Evolutionary conservation across 2,797 vertebrate genomes (phyloP).

Genomic region (Falco novaeseelandiae): DNA sequence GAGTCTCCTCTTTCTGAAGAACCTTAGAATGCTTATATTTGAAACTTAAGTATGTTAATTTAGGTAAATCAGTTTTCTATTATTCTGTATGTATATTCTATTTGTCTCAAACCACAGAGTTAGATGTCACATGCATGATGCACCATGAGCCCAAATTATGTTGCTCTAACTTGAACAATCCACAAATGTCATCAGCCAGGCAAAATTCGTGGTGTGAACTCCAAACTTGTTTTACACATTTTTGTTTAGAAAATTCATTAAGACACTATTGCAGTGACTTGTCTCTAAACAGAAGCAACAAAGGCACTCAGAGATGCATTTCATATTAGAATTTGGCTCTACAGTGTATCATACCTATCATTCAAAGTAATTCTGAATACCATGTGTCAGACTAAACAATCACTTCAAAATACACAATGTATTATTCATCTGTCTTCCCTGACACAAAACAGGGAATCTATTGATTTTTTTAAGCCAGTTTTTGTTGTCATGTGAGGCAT

Average conservation of each 20-base stretch:
- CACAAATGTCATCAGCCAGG: not conserved
- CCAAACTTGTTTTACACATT: not conserved
- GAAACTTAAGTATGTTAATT: not conserved
- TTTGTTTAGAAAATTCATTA: not conserved
- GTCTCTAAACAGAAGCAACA: not conserved
- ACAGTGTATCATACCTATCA: not conserved
- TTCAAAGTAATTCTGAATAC: constrained; percentile 50
- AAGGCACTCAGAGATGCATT: not conserved
- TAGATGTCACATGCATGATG: not conserved
- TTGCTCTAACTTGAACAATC: not conserved
- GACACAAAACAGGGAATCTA: constrained; percentile 45
- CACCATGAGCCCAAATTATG: not conserved
- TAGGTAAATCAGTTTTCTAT: not conserved
- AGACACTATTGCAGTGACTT: not conserved
- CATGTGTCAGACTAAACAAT: constrained; percentile 44
- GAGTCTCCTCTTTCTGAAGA: not conserved
- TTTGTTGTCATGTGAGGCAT: constrained; percentile 54
- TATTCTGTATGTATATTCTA: not conserved
- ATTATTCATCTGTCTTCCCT: constrained; percentile 42
- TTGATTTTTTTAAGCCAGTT: constrained; percentile 69
- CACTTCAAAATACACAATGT: constrained; percentile 45
- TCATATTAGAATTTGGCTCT: not conserved
- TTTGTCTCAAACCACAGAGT: not conserved
- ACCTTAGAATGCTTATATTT: not conserved
- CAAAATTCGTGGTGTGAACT: not conserved